Conservation (phyloP, 2,797 vertebrate genomes). For the Poliocrania exsul region DNA sequence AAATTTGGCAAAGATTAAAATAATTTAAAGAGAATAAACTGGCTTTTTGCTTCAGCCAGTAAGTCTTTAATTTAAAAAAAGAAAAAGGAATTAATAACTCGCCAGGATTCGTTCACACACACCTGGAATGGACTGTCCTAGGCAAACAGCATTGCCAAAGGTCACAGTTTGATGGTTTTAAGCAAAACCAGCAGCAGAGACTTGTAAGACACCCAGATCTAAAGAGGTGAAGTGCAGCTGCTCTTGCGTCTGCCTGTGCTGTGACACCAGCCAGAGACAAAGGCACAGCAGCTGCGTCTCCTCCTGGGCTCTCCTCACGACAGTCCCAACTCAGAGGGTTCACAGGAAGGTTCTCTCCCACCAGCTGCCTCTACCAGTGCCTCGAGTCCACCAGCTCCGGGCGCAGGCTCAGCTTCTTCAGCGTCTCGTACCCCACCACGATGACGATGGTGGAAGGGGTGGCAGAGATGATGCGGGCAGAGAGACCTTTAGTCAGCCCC, state of each 20-base stretch:
- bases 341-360: background rate
- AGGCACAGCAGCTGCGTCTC: background rate
- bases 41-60: background rate
- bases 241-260: background rate
- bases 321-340: background rate
- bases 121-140: background rate
- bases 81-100: background rate
- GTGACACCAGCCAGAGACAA: background rate
- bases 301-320: background rate
- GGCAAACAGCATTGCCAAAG: background rate
- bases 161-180: background rate
- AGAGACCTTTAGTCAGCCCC: slow-evolving; percentile 97
- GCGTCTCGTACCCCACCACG: slow-evolving; percentile 94
- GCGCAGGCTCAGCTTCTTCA: slow-evolving; percentile 94
- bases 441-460: slow-evolving; percentile 95
- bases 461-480: slow-evolving; percentile 94
- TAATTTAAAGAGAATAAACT: slow-evolving; percentile 4
- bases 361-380: slow-evolving; percentile 86
- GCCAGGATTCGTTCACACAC: background rate
- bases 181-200: slow-evolving; percentile 5
- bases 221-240: background rate
- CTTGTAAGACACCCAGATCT: background rate
- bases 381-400: slow-evolving; percentile 95
- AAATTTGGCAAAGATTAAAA: slow-evolving; percentile 45
- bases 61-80: slow-evolving; percentile 1